Base-by-base conservation (phyloP, 2,888 invertebrate genomes). In the Hololepta plana region DNA sequence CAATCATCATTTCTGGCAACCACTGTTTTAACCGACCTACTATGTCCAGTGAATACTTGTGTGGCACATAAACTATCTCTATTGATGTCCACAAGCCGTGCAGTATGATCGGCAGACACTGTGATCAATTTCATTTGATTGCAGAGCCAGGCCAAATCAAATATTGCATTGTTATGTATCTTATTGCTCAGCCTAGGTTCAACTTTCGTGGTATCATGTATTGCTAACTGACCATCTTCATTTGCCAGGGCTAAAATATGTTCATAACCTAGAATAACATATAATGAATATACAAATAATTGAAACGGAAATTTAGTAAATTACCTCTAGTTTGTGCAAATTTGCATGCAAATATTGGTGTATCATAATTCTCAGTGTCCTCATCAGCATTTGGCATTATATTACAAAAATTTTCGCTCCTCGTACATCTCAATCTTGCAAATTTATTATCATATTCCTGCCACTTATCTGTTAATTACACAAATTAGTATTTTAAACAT, bases 101-200 rank as follows among this genome's bases (percentile, higher is more conserved):
- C 76, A 0, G 76, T 74, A 46, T 85, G 81, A 51, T 90, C 90
- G 2, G 76, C 77, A 22, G 87, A 82, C 0, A 76, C 87, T 3
- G 85, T 87, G 2, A 88, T 69, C 30, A 90, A 61, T 41, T 72
- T 75, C 64, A 68, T 67, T 42, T 73, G 64, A 1, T 67, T 63
- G 0, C 75, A 74, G 57, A 75, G 72, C 90, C 90, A 91, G 1
- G 77, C 75, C 27, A 90, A 48, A 50, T 90, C 88, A 47, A 88
- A 90, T 15, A 90, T 75, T 1, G 88, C 88, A 60, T 90, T 88
- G 41, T 65, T 67, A 52, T 90, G 90, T 31, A 62, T 64, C n/a
- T n/a, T n/a, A n/a, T n/a, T n/a, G n/a, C n/a, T n/a, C n/a, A n/a
- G n/a, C n/a, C n/a, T n/a, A n/a, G n/a, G n/a, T n/a, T n/a, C n/a